Evolutionary conservation across 2,888 invertebrate species (phyloP), one percentile per base, ranked within the genome.

Genomic region (Cataglyphis rosenhaueri): DNA sequence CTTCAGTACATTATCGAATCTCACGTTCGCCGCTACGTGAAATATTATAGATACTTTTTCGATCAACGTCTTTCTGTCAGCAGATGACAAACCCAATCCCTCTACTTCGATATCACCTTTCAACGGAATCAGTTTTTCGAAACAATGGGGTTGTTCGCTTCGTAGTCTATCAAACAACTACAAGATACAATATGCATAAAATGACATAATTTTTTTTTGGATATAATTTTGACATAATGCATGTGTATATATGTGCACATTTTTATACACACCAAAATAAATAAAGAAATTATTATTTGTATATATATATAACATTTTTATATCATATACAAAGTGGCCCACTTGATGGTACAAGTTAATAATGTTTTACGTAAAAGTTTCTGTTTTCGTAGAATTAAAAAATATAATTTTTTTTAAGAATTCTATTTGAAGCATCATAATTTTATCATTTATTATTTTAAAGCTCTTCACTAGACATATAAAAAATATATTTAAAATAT

Each of bases 1-100:
- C n/a, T n/a, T 48, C n/a, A 48, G 18, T 48, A n/a, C 95, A 92
- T 98, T 98, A 90, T 98, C 97, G 92, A 98, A 98, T 89, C 97
- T 96, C 5, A 96, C 95, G 41, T 95, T 96, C 9, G 96, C 96
- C 1, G 96, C 96, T 59, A 95, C 95, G 91, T 96, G 96, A 91
- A 96, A 96, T 35, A 96, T 95, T 86, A 97, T 95, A 85, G 96
- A 95, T 29, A 96, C 96, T 89, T 95, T 95, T 83, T 95, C 94
- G 85, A 94, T 94, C 73, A 96, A 90, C 84, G 94, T 88, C 76
- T 93, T 93, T 87, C 95, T 94, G 87, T 95, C 95, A 61, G 93
- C 86, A 55, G 92, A 85, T 41, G 93, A 89, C 81, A 96, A 92
- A 85, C 96, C 97, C 81, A 97, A 92, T 0, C 96, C 96, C 8